A percentile compares a stretch with the other conserved stretches of the same genome.
Conservation (phyloP, 2,888 invertebrate species). For the Microplitis manilae region DNA sequence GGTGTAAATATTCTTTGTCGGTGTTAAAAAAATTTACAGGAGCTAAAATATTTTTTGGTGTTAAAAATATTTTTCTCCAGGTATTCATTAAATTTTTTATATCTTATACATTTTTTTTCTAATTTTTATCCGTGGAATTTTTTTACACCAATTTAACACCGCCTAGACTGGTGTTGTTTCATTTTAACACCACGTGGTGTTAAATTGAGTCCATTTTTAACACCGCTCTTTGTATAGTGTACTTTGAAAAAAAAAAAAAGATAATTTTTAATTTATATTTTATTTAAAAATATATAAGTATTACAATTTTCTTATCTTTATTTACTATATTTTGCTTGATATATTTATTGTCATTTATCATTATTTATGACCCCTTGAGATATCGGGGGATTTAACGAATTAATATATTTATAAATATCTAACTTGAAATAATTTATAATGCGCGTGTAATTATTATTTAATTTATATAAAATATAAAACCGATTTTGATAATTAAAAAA, state of each 20-base stretch:
- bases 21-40: too few relatives aligned
- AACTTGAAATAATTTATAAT: background rate
- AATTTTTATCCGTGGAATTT: too few relatives aligned
- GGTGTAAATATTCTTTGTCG: too few relatives aligned
- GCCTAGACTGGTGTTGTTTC: too few relatives aligned
- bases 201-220: too few relatives aligned
- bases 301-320: constrained; percentile 24
- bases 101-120: too few relatives aligned
- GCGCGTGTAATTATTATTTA: background rate
- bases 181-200: too few relatives aligned
- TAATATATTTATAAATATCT: background rate
- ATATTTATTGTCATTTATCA: constrained; percentile 29
- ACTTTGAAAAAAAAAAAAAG: background rate
- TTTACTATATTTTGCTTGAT: background rate
- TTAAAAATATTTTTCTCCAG: too few relatives aligned
- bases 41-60: too few relatives aligned
- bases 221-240: too few relatives aligned
- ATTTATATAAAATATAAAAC: background rate
- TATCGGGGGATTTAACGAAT: constrained; percentile 22
- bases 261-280: background rate
- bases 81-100: too few relatives aligned
- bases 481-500: constrained; percentile 29
- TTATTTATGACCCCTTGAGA: constrained; percentile 36
- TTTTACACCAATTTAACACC: too few relatives aligned
- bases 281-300: background rate